Base-by-base conservation (phyloP, 1,140 invertebrate genomes). In the Nylanderia fulva region DNA sequence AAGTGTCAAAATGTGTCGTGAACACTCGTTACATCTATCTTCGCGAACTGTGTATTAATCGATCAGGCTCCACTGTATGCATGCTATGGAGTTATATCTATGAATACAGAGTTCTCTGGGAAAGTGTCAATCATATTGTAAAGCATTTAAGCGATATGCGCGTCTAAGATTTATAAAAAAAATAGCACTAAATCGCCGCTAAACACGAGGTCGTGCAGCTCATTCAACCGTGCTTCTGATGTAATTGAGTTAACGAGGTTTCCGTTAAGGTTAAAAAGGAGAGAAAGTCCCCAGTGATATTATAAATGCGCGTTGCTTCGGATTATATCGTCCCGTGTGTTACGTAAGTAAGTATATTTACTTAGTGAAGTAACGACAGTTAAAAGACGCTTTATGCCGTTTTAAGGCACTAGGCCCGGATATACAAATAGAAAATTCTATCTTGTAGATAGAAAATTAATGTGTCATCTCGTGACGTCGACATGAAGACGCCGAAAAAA, bases 221-320 rank as follows among this genome's bases (percentile, higher is more conserved):
- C 77, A 82, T 72, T 82, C 77, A 82, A 72, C 24, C 77, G 77
- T 82, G 77, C 66, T 82, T 72, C 52, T 72, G 66, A 82, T 82
- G 77, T 82, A 58, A 80, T 27, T 42, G 52, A 71, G 77, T 82
- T 82, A 82, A 82, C 77, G 21, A 71, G 77, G 33, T 58, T 63
- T n/a, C 11, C 29, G 13, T 80, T 77, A 61, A 52, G 24, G 66
- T 72, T 82, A 72, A 82, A 82, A 71, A 71, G 52, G 52, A 56
- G 33, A 33, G 66, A 45, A 82, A 82, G 36, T 69, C 52, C 36
- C 52, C 36, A 72, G 66, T 69, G 36, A 60, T 82, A 33, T 82
- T 82, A 60, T 18, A 71, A 71, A 71, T 71, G 77, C 77, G 66
- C 77, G 66, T 27, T 56, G 21, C 27, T 33, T 42, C 24, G 42